Base-by-base conservation (phyloP, 2,113 vertebrate genomes). In the Tragulus kanchil region DNA sequence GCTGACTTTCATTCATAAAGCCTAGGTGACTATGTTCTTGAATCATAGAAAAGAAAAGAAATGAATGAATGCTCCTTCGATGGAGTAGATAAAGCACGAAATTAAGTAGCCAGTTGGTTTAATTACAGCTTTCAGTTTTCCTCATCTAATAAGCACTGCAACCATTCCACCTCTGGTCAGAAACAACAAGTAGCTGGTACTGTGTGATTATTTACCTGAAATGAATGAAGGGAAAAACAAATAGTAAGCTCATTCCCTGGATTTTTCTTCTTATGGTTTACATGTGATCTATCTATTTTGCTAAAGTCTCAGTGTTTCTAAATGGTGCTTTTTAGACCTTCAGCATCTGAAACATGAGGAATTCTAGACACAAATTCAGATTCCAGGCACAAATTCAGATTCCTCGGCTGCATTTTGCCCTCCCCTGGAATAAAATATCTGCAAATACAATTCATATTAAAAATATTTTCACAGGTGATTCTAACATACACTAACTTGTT, bases 1-100 rank as follows among this genome's bases (percentile, higher is more conserved):
- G 67, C 89, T 31, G 45, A 65, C 78, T 89, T 93, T 92, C 95
- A 97, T 96, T 97, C 97, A 96, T 93, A 95, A 95, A 96, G 83
- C 78, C 93, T 71, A 97, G 95, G 95, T 97, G 86, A 91, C 84
- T 78, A 28, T 12, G 5, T 83, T 92, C 61, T 58, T 97, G 61
- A 94, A 96, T 95, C 89, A 83, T 65, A 85, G 79, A 50, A 93
- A 85, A 93, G 28, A 81, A 26, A 91, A n/a, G 56, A 84, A 89
- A 83, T 91, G 79, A 97, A 93, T 92, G 78, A 91, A 69, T 52
- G 17, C 52, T 54, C 83, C 65, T 71, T 59, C 4, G 14, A 67
- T 3, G 16, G 65, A 91, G 19, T 4, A 87, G 65, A 85, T 67
- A 36, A 94, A 89, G 58, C 78, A 79, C 6, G 25, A 1, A 88